These are phyloP conservation scores for Phoebastria nigripes DNA, from an alignment of 2,797 vertebrate genomes.

Conservation along the genomic window DNA sequence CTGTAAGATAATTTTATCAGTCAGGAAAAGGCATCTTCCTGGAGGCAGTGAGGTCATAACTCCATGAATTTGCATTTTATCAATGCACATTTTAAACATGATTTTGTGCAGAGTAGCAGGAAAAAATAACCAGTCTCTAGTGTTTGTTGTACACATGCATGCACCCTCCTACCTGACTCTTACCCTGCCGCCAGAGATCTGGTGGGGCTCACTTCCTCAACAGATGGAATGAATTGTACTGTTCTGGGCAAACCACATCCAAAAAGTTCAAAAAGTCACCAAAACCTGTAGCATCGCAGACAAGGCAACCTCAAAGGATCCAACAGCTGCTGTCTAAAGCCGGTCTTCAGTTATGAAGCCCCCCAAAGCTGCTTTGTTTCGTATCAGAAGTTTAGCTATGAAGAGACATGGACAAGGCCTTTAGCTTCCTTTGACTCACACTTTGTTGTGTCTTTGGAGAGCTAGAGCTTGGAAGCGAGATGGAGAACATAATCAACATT, in stretches of 20 bases:
- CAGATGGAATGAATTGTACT: fast-evolving
- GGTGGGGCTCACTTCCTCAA: background rate
- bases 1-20: background rate
- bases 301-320: background rate
- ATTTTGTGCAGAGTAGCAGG: fast-evolving
- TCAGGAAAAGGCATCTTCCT: background rate
- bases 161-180: fast-evolving
- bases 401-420: background rate
- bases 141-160: background rate
- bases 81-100: fast-evolving
- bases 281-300: background rate
- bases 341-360: fast-evolving
- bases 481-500: background rate
- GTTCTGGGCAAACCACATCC: fast-evolving
- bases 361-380: background rate
- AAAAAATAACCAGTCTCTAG: background rate
- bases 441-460: background rate
- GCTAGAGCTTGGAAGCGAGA: background rate
- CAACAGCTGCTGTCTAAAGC: background rate
- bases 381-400: background rate
- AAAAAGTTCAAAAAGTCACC: background rate
- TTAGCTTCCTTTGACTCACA: background rate
- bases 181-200: background rate
- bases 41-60: background rate
- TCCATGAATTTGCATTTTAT: background rate